Evolutionary conservation across 2,113 vertebrate genomes (phyloP).

Genomic region (Tachuris rubrigastra): DNA sequence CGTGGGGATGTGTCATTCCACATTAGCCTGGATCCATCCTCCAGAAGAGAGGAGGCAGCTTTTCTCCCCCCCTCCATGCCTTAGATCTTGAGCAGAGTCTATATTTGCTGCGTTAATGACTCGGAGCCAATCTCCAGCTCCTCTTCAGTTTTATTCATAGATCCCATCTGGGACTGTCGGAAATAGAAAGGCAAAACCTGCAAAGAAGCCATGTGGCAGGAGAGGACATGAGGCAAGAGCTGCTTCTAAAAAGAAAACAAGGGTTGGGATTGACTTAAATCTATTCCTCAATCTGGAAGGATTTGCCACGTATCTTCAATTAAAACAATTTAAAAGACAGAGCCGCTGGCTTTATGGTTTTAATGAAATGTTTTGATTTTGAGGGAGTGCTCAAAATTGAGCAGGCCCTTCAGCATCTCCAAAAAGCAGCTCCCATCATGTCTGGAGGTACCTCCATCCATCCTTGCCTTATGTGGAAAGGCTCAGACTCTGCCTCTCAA

Average conservation of each 20-base stretch:
- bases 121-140: conserved; percentile 59
- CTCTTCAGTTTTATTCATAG: conserved; percentile 63
- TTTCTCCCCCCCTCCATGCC: background rate
- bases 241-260: conserved; percentile 7
- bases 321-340: background rate
- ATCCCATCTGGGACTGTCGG: conserved; percentile 57
- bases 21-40: background rate
- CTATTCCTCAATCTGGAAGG: background rate
- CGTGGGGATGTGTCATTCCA: background rate
- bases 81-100: conserved; percentile 45
- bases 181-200: conserved; percentile 68
- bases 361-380: background rate
- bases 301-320: background rate
- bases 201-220: conserved; percentile 38
- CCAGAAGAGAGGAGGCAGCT: background rate
- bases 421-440: background rate
- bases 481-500: background rate
- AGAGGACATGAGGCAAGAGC: conserved; percentile 36
- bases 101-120: conserved; percentile 52
- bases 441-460: background rate
- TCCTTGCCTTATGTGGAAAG: background rate
- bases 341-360: background rate
- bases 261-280: background rate
- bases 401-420: background rate
- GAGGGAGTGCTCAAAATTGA: background rate